phyloP scores from a whole-genome alignment of 2,797 vertebrate species.

The Sardinella longiceps region DNA sequence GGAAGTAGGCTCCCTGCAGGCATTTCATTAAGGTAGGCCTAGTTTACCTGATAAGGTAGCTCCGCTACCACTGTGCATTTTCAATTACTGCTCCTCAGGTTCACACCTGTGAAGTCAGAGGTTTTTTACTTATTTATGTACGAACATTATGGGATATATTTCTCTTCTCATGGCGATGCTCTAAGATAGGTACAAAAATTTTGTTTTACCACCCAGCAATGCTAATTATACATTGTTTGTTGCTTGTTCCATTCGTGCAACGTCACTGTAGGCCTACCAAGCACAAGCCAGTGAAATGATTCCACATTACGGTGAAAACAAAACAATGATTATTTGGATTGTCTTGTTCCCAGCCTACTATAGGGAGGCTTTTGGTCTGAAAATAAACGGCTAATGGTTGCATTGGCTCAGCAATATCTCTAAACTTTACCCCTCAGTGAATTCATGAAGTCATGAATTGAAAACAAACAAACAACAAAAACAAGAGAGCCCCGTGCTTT shows the following conservation, averaged over 20 bases:
- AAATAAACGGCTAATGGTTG: neutral
- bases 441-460: neutral
- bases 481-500: neutral
- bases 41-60: neutral
- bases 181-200: too few relatives aligned
- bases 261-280: neutral
- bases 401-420: neutral
- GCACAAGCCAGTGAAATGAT: neutral
- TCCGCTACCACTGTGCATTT: neutral
- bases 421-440: too few relatives aligned
- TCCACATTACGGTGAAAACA: neutral
- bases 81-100: neutral
- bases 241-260: neutral
- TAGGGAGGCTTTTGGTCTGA: too few relatives aligned
- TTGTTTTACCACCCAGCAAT: too few relatives aligned
- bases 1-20: neutral
- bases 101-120: neutral
- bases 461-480: too few relatives aligned
- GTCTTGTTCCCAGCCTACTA: neutral
- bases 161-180: too few relatives aligned
- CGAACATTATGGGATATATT: too few relatives aligned
- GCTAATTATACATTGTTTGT: too few relatives aligned
- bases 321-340: neutral
- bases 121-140: too few relatives aligned
- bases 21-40: neutral